Evolutionary conservation across 2,113 vertebrate species (phyloP).

Genomic region (Copsychus sechellarum): DNA sequence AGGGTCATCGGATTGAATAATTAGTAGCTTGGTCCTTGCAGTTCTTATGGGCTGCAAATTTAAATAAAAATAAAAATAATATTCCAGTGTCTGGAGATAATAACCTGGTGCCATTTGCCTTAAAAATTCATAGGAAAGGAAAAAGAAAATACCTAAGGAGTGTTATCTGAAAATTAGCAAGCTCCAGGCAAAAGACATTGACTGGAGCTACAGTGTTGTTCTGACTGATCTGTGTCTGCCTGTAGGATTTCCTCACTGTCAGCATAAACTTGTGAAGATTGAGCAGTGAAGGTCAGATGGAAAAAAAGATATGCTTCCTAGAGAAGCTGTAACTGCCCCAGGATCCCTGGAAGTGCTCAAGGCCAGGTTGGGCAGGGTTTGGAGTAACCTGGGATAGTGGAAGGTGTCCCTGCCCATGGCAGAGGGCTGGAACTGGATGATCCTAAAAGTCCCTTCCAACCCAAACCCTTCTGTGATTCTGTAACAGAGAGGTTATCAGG

Average conservation of each 20-base stretch:
- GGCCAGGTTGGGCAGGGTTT: accelerated
- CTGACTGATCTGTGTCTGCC: not conserved
- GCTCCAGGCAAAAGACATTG: not conserved
- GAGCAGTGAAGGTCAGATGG: not conserved
- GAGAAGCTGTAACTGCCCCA: accelerated
- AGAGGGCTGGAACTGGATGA: not conserved
- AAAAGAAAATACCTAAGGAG: not conserved
- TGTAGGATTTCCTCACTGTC: not conserved
- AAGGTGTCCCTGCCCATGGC: not conserved
- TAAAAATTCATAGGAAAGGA: not conserved
- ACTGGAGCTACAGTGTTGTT: not conserved
- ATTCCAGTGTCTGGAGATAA: not conserved
- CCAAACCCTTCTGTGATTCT: not conserved
- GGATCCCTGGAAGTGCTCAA: not conserved
- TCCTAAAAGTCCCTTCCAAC: not conserved
- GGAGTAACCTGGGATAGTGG: accelerated
- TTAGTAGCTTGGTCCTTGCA: not conserved
- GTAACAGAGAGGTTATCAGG: not conserved
- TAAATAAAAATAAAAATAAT: not conserved
- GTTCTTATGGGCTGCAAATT: not conserved
- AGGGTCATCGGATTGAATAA: not conserved
- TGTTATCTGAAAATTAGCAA: not conserved
- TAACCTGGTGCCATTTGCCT: not conserved
- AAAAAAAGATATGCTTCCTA: not conserved
- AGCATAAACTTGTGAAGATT: not conserved